Evolutionary conservation across 2,113 vertebrate genomes (phyloP).

Genomic region (Vimba vimba): DNA sequence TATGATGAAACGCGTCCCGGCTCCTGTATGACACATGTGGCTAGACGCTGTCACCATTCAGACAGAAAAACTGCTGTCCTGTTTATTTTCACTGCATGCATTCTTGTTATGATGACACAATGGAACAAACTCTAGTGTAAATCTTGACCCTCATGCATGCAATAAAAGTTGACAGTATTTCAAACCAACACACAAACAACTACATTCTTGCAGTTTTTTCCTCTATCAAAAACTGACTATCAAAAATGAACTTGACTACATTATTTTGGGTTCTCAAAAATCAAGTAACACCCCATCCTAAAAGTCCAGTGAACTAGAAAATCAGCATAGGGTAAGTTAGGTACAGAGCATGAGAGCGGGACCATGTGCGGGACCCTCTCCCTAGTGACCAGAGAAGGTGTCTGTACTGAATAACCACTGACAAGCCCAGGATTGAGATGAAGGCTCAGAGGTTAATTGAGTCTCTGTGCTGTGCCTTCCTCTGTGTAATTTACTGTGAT

Average conservation of each 20-base stretch:
- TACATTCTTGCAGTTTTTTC: background rate
- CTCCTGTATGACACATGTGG: slow-evolving; percentile 28
- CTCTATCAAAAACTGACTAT: slow-evolving; percentile 22
- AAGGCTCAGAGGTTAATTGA: slow-evolving; percentile 80
- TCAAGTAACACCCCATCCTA: background rate
- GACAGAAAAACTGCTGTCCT: slow-evolving; percentile 28
- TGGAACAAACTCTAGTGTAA: slow-evolving; percentile 25
- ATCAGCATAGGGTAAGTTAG: background rate
- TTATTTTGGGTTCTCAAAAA: slow-evolving; percentile 8
- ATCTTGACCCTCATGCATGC: background rate
- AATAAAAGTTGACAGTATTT: background rate
- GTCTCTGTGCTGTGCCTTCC: slow-evolving; percentile 73
- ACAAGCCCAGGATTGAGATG: slow-evolving; percentile 65
- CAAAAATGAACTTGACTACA: slow-evolving; percentile 4
- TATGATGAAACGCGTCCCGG: slow-evolving; percentile 3
- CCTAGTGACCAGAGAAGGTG: slow-evolving; percentile 64
- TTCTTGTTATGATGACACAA: slow-evolving; percentile 18
- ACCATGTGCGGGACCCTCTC: slow-evolving; percentile 55
- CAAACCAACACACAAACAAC: slow-evolving; percentile 3
- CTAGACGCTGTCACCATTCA: slow-evolving; percentile 37
- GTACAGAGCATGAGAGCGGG: slow-evolving; percentile 12
- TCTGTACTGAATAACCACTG: slow-evolving; percentile 66
- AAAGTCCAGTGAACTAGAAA: slow-evolving; percentile 23
- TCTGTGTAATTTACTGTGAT: slow-evolving; percentile 81
- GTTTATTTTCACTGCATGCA: background rate